Evolutionary conservation across 2,797 vertebrate genomes (phyloP).

Genomic region (Setipinna tenuifilis): DNA sequence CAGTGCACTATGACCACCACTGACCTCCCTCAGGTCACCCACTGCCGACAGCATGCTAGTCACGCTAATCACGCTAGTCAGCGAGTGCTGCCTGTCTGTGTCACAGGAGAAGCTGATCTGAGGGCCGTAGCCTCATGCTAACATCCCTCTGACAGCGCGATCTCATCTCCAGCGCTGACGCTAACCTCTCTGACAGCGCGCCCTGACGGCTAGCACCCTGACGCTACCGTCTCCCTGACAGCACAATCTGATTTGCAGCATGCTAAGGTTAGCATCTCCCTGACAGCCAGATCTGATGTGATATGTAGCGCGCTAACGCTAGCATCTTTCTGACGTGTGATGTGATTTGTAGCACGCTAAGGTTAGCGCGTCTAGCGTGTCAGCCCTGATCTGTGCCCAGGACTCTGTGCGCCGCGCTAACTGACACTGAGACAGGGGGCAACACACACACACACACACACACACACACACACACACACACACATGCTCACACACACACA

Average conservation of each 20-base stretch:
- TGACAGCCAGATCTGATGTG: too few relatives aligned
- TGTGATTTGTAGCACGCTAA: background rate
- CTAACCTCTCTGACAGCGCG: background rate
- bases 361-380: background rate
- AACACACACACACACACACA: background rate
- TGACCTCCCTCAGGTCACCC: too few relatives aligned
- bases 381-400: background rate
- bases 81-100: background rate
- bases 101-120: background rate
- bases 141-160: background rate
- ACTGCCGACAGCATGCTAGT: too few relatives aligned
- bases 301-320: background rate
- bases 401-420: background rate
- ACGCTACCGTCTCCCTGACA: background rate
- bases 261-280: too few relatives aligned
- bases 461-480: background rate
- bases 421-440: background rate
- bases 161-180: background rate
- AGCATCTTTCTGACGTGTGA: background rate
- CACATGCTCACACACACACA: background rate
- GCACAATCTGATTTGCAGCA: background rate
- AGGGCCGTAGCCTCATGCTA: background rate
- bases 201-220: background rate
- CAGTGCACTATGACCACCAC: too few relatives aligned
- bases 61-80: too few relatives aligned